A percentile compares a stretch with the other conserved stretches of the same genome.
Evolutionary conservation across 2,888 invertebrate genomes (phyloP).

Genomic region (Dicyrtoma fusca): DNA sequence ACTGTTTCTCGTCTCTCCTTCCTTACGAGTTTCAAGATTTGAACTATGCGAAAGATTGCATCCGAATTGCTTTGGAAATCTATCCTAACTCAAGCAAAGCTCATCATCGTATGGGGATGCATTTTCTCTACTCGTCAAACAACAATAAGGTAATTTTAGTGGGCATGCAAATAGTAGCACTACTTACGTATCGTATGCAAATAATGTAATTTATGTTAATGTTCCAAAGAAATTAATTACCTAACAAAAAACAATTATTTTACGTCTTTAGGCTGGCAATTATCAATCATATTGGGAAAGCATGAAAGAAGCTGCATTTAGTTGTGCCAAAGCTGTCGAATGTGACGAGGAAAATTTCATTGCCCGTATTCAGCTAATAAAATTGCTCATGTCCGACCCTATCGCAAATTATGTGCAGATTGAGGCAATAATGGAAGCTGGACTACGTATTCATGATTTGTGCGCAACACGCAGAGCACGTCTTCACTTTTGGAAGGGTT

Average conservation of each 20-base stretch:
- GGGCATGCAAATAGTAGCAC: no score
- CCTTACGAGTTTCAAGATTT: constrained; percentile 38
- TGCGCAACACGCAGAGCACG: background rate
- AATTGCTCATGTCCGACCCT: constrained; percentile 9
- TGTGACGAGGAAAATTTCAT: constrained; percentile 25
- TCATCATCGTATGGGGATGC: constrained; percentile 44
- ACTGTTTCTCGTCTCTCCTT: constrained; percentile 34
- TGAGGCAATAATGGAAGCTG: background rate
- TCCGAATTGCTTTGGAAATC: constrained; percentile 29
- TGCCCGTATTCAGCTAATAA: constrained; percentile 20
- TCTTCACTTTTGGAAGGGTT: constrained; percentile 18
- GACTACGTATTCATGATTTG: background rate
- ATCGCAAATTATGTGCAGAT: constrained; percentile 9
- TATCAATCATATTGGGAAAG: no score
- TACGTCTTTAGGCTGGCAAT: constrained; percentile 4
- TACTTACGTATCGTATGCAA: no score
- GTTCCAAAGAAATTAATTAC: no score
- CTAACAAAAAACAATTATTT: background rate
- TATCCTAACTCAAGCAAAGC: constrained; percentile 46
- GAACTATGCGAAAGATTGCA: constrained; percentile 34
- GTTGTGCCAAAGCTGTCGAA: background rate
- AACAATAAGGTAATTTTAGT: no score
- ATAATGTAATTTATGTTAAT: no score
- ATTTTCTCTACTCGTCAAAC: background rate
- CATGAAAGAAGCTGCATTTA: constrained; percentile 10